Evolutionary conservation across 1,140 invertebrate species (phyloP), one percentile per base, ranked within the genome.

Genomic region (Metopolophium dirhodum): DNA sequence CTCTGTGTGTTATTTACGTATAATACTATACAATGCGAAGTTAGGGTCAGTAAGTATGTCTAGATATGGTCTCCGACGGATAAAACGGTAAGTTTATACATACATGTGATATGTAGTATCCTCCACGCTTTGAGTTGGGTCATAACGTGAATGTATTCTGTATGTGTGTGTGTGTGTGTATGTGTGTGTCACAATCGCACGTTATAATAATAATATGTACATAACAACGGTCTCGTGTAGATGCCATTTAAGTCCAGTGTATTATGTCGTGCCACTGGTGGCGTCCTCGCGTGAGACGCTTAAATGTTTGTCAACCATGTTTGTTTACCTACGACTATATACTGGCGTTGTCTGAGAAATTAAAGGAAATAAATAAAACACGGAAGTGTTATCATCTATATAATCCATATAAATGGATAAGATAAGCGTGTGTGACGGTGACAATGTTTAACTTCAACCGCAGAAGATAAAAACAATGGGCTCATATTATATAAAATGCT

Each of bases 361-460:
- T n/a, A 77, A n/a, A 77, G 61, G 6, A n/a, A 77, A 77, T 77
- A 77, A 77, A 77, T 77, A 77, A 77, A 77, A 77, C 61, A n/a
- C 18, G 61, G 30, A 30, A n/a, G 11, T 77, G 1, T n/a, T 30
- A 30, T 30, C n/a, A n/a, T 77, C 61, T n/a, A 18, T n/a, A 3
- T 77, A 77, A 77, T 77, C 61, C 30, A 18, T 77, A 77, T n/a
- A 77, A 77, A 77, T 77, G 30, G 30, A 6, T n/a, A 7, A 77
- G 30, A 77, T 22, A 14, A n/a, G 14, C 30, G 30, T n/a, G 61
- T n/a, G 30, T n/a, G 61, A 77, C 30, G 30, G 30, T 20, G n/a
- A 77, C 18, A 77, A 77, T 77, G 14, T 1, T 20, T 77, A 77
- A 7, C 61, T 77, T 77, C 61, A 18, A 77, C 61, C 30, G 6